These are phyloP conservation scores for Atethmia centrago DNA, from an alignment of 2,888 invertebrate species.

Conservation along the genomic window DNA sequence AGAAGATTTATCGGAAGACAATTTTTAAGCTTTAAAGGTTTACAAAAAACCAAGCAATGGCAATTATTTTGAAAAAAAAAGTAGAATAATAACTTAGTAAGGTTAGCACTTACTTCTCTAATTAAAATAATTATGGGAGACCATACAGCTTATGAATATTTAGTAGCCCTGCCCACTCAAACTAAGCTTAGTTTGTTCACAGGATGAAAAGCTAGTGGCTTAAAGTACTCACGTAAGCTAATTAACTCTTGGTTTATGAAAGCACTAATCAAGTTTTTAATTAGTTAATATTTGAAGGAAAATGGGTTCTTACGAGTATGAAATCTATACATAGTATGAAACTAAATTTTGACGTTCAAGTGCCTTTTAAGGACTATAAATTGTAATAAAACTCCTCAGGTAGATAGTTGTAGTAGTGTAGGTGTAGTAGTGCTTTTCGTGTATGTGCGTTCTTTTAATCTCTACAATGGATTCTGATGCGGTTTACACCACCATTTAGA, in stretches of 20 bases:
- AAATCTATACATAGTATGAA: no score
- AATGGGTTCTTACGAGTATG: not conserved
- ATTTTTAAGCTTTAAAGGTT: not conserved
- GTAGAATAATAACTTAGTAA: not conserved
- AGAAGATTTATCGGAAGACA: not conserved
- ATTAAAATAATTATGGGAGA: slow-evolving; percentile 46
- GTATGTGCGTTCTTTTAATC: not conserved
- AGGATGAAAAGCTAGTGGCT: slow-evolving; percentile 45
- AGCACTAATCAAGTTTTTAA: slow-evolving; percentile 41
- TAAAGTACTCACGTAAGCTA: slow-evolving; percentile 49
- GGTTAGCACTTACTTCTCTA: slow-evolving; percentile 1
- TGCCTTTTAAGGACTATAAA: not conserved
- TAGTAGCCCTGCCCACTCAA: slow-evolving; percentile 24
- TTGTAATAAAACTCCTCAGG: no score
- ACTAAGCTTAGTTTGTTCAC: slow-evolving; percentile 37
- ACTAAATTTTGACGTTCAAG: no score
- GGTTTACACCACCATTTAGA: not conserved
- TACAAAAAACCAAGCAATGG: not conserved
- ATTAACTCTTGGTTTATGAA: slow-evolving; percentile 48
- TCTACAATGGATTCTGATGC: not conserved
- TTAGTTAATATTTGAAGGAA: slow-evolving; percentile 16
- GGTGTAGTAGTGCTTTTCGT: not conserved
- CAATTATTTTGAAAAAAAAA: not conserved
- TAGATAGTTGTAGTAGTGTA: no score
- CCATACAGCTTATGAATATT: slow-evolving; percentile 45